These are phyloP conservation scores for Apis florea DNA, from an alignment of 1,140 invertebrate genomes.

Conservation along the genomic window DNA sequence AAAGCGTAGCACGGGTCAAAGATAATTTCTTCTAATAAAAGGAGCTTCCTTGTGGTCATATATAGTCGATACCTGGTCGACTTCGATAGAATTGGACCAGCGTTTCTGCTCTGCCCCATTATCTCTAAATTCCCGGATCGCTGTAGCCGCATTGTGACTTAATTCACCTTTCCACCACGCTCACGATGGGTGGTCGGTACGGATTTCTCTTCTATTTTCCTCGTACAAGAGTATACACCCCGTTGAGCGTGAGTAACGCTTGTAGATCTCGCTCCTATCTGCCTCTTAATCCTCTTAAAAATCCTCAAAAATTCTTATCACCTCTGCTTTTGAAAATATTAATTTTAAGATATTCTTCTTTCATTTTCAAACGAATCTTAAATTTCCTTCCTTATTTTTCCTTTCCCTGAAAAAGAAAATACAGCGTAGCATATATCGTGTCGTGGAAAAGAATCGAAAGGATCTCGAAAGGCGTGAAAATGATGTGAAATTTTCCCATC, in stretches of 20 bases:
- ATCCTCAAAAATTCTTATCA: no score
- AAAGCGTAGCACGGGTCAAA: constrained; percentile 53
- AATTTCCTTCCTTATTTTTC: no score
- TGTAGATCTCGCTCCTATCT: no score
- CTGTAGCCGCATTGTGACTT: constrained; percentile 68
- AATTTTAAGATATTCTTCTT: no score
- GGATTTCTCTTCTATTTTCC: constrained; percentile 50
- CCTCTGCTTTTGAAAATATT: no score
- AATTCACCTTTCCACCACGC: constrained; percentile 57
- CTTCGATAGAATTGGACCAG: constrained; percentile 47
- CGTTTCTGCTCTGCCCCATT: constrained; percentile 51
- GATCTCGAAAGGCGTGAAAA: no score
- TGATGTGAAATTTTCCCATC: no score
- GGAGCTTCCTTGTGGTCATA: constrained; percentile 19
- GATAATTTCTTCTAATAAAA: constrained; percentile 52
- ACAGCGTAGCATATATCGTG: no score
- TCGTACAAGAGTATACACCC: constrained; percentile 38
- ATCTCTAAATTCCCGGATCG: constrained; percentile 67
- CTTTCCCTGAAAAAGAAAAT: no score
- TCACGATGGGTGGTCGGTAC: constrained; percentile 68
- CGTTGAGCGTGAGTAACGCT: constrained; percentile 41
- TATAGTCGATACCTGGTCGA: constrained; percentile 61
- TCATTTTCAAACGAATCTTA: no score
- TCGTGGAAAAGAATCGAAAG: no score
- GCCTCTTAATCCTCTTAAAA: no score